Conservation (phyloP, 2,888 invertebrate genomes). For the Balanococcus diminutus region DNA sequence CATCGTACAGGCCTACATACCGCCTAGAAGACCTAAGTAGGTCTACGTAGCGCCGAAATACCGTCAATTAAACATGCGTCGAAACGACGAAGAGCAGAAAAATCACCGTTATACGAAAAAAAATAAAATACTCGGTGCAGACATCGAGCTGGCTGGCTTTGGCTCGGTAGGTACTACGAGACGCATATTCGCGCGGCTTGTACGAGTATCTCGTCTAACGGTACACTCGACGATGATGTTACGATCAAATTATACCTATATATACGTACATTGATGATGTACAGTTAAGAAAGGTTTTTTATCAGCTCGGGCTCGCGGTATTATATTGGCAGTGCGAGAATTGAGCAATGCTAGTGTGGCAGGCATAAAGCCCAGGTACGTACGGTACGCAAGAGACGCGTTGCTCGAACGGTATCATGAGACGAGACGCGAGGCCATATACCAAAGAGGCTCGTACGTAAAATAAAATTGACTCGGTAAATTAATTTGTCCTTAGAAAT, state of each 20-base stretch:
- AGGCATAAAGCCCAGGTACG: too few species aligned
- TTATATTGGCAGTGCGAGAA: not conserved
- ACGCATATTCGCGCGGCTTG: constrained; percentile 8
- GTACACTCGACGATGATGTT: not conserved
- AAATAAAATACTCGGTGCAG: not conserved
- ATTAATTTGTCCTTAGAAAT: not conserved
- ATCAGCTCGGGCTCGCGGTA: not conserved
- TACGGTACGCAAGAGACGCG: not conserved
- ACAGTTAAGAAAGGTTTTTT: not conserved
- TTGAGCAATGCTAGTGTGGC: not conserved
- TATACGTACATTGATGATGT: not conserved
- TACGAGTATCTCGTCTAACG: not conserved
- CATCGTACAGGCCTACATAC: not conserved
- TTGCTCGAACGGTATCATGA: not conserved
- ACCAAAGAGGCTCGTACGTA: not conserved
- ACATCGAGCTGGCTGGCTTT: too few species aligned
- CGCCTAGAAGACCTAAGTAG: not conserved
- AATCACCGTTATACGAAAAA: not conserved
- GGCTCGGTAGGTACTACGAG: not conserved
- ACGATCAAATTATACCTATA: not conserved
- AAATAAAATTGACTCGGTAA: not conserved
- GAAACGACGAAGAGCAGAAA: constrained; percentile 2
- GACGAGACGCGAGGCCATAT: not conserved
- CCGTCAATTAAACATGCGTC: not conserved
- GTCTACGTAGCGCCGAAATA: not conserved